These are phyloP conservation scores for Scomber japonicus DNA, from an alignment of 2,113 vertebrate genomes.

Conservation along the genomic window DNA sequence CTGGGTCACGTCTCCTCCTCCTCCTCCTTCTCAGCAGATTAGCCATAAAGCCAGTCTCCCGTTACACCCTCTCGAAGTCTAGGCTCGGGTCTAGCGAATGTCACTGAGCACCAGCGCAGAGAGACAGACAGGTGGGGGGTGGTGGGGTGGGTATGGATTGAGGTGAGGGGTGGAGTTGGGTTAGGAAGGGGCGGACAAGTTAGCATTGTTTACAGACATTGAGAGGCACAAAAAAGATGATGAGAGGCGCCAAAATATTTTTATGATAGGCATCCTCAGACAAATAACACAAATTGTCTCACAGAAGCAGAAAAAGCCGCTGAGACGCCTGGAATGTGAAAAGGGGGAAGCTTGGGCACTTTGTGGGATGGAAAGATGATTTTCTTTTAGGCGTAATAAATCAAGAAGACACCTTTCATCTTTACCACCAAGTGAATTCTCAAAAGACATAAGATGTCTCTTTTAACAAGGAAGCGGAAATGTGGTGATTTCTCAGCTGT, in stretches of 20 bases:
- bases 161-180: conserved; percentile 35
- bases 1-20: conserved; percentile 67
- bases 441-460: conserved; percentile 6
- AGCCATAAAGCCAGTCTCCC: conserved; percentile 60
- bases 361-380: background rate
- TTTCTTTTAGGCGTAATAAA: background rate
- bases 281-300: background rate
- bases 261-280: conserved; percentile 45
- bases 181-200: background rate
- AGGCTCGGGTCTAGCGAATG: background rate
- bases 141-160: conserved; percentile 7
- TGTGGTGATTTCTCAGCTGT: background rate
- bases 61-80: conserved; percentile 43
- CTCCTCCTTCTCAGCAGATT: conserved; percentile 57
- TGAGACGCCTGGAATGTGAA: conserved; percentile 14
- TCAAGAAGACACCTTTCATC: conserved; percentile 8
- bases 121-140: conserved; percentile 30
- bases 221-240: conserved; percentile 24
- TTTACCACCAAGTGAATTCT: background rate
- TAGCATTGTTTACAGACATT: conserved; percentile 32
- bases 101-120: conserved; percentile 5
- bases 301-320: conserved; percentile 23
- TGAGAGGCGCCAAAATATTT: conserved; percentile 20
- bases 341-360: background rate
- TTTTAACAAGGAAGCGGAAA: background rate